Base-by-base conservation (phyloP, 2,888 invertebrate species). In the Maniola hyperantus region DNA sequence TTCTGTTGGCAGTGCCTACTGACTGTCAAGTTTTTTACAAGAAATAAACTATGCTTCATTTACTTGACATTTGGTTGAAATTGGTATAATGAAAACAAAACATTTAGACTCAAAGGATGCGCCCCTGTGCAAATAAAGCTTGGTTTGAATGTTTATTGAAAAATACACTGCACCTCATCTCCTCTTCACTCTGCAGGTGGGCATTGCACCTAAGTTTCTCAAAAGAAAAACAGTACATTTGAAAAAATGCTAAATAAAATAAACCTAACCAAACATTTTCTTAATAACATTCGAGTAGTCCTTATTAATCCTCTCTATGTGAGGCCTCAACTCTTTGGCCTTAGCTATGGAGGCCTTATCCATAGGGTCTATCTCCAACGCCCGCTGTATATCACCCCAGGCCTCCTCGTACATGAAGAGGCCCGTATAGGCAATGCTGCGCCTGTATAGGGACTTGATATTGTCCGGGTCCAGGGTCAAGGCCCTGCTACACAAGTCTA, bases 391-490 rank as follows among this genome's bases (percentile, higher is more conserved):
- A 76, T 94, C 94, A 1, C 79, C 77, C 79, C 94, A 89, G 0
- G 97, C 96, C 66, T 94, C 93, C 63, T 96, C 95, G 72, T 94
- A 95, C 83, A 96, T 94, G 48, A 92, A 88, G 0, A 95, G 83
- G 54, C 93, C 92, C 34, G 90, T 86, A 89, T 95, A 93, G 0
- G 98, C 97, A 83, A 96, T 94, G 8, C 97, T 97, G 69, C 97
- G 92, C 73, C 99, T 93, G 87, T 98, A 99, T 0, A 96, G 88
- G 0, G 97, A 98, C 85, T 99, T 99, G 0, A 96, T 94, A 82
- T 96, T 99, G 8, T 94, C 93, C 0, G 94, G 87, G 76, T 97
- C 96, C n/a, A 96, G 79, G 65, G 94, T 94, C 4, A 99, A 84
- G 0, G 96, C 97, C 76, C 95, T 94, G 59, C 96, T 94, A 74